These are phyloP conservation scores for Myocastor coypus DNA, from an alignment of 2,113 vertebrate genomes.

Conservation along the genomic window DNA sequence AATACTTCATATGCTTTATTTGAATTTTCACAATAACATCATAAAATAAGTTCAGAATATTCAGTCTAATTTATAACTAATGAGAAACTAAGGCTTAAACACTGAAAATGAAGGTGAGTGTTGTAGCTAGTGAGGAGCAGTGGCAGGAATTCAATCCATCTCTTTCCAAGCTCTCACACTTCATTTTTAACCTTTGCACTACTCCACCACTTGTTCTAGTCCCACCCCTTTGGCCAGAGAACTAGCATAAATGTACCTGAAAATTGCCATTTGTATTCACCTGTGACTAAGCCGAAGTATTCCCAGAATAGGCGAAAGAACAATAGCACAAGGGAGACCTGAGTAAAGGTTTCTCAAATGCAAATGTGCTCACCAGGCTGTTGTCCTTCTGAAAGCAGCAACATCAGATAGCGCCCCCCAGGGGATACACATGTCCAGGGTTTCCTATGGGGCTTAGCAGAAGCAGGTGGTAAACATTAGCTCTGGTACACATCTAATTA, in stretches of 20 bases:
- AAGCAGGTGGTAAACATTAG: constrained; percentile 37
- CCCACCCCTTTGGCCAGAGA: not conserved
- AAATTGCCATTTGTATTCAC: not conserved
- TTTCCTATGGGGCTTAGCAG: not conserved
- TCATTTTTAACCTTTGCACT: not conserved
- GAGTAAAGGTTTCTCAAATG: not conserved
- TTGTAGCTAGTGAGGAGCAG: not conserved
- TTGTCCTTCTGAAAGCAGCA: not conserved
- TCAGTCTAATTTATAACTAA: not conserved
- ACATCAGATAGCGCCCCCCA: not conserved
- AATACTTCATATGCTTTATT: not conserved
- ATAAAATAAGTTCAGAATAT: not conserved
- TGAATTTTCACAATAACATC: constrained; percentile 52
- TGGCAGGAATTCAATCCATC: not conserved
- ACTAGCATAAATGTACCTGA: not conserved
- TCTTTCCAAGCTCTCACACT: not conserved
- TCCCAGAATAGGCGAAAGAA: not conserved
- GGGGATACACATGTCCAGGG: not conserved
- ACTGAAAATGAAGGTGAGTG: not conserved
- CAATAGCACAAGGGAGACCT: not conserved
- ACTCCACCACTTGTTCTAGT: not conserved
- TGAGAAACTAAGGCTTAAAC: not conserved
- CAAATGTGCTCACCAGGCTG: not conserved
- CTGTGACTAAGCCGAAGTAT: not conserved
- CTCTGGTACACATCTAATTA: constrained; percentile 17